A percentile compares a stretch with the other conserved stretches of the same genome.
These are phyloP conservation scores for Akabosia matsudoensis DNA, from an alignment of 1,140 invertebrate species.

Conservation along the genomic window DNA sequence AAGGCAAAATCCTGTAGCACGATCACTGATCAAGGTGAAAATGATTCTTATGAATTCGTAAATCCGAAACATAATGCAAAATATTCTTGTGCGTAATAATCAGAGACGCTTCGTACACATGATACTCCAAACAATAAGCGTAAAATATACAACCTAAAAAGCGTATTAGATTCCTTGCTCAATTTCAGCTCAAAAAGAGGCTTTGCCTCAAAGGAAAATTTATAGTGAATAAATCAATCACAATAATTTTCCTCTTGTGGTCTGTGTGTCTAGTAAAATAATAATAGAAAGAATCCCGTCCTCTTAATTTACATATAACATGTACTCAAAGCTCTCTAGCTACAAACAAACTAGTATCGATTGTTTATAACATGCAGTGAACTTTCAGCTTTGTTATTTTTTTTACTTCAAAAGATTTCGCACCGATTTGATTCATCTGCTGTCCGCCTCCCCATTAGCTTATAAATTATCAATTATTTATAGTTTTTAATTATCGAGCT, in stretches of 20 bases:
- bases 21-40: not conserved
- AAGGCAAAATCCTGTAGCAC: not conserved
- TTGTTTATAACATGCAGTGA: too few relatives aligned
- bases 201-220: constrained; percentile 8
- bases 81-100: not conserved
- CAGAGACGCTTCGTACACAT: too few relatives aligned
- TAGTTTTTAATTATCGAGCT: constrained; percentile 44
- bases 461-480: constrained; percentile 47
- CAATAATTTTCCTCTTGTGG: constrained; percentile 15
- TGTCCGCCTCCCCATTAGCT: constrained; percentile 40
- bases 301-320: constrained; percentile 16
- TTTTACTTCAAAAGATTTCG: constrained; percentile 32
- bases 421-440: constrained; percentile 38
- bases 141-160: not conserved
- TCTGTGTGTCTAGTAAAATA: not conserved
- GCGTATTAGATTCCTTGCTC: not conserved
- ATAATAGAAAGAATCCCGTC: not conserved
- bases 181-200: not conserved
- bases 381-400: not conserved
- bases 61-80: not conserved
- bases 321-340: not conserved
- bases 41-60: not conserved
- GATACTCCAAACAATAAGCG: not conserved
- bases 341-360: too few relatives aligned
- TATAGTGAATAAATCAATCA: constrained; percentile 21